Conservation (phyloP, 2,113 vertebrate species). For the Triplophysa dalaica region DNA sequence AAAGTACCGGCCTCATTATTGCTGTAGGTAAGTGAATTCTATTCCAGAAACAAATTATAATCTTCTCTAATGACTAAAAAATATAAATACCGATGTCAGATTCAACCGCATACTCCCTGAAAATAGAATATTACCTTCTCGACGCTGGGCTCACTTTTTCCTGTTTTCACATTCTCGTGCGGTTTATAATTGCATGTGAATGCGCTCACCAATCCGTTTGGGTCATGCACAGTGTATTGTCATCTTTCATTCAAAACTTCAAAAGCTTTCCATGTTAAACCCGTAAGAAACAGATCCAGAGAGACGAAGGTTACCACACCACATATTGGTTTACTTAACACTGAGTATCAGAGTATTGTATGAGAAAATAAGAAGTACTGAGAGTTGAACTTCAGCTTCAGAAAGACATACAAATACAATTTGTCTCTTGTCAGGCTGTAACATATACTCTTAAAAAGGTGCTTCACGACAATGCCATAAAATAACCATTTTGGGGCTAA, state of each 20-base stretch:
- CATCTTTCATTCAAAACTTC: slow-evolving; percentile 76
- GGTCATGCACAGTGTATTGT: slow-evolving; percentile 62
- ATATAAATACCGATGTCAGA: slow-evolving; percentile 47
- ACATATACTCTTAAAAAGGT: not conserved
- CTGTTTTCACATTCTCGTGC: slow-evolving; percentile 59
- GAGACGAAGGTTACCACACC: slow-evolving; percentile 66
- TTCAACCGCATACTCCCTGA: slow-evolving; percentile 53
- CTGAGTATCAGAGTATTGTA: slow-evolving; percentile 51
- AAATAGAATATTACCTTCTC: slow-evolving; percentile 54
- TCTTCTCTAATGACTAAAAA: slow-evolving; percentile 49
- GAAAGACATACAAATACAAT: slow-evolving; percentile 39
- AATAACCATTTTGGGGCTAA: no score
- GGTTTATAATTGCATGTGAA: slow-evolving; percentile 65
- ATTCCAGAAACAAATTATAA: slow-evolving; percentile 48
- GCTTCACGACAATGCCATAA: no score
- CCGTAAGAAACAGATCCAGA: slow-evolving; percentile 62
- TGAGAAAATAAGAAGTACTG: slow-evolving; percentile 57
- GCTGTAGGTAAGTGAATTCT: slow-evolving; percentile 41
- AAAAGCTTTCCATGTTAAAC: slow-evolving; percentile 67
- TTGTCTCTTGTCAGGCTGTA: slow-evolving; percentile 22
- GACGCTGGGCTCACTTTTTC: slow-evolving; percentile 38
- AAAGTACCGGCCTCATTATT: slow-evolving; percentile 40
- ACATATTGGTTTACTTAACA: slow-evolving; percentile 59
- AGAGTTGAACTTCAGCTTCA: slow-evolving; percentile 31
- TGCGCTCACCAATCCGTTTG: slow-evolving; percentile 52